phyloP scores from a whole-genome alignment of 1,140 invertebrate species.

The Drosophila prosaltans region DNA sequence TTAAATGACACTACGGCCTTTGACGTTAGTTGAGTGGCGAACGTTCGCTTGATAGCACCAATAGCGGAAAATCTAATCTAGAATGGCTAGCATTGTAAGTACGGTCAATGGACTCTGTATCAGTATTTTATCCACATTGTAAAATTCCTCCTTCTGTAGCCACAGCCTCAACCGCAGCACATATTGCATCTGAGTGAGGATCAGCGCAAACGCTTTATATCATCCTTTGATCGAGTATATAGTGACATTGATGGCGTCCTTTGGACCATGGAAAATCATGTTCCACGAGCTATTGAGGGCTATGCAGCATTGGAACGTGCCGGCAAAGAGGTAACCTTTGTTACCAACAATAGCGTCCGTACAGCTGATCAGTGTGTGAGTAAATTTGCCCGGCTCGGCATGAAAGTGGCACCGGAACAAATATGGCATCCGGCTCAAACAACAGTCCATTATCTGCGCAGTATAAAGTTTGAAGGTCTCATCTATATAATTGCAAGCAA shows the following conservation, averaged over 20 bases:
- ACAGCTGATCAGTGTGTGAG: constrained; percentile 74
- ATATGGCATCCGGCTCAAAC: constrained; percentile 82
- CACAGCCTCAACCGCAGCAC: constrained; percentile 40
- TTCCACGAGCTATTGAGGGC: constrained; percentile 84
- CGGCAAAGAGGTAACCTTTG: constrained; percentile 88
- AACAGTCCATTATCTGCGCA: constrained; percentile 83
- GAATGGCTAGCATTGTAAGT: constrained; percentile 7
- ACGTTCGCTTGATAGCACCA: neutral
- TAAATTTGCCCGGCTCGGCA: constrained; percentile 33
- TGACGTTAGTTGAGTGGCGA: neutral
- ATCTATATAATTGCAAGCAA: constrained; percentile 82
- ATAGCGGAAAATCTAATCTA: neutral
- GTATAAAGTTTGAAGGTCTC: constrained; percentile 82
- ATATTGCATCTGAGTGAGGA: constrained; percentile 49
- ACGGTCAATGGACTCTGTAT: neutral
- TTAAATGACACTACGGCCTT: neutral
- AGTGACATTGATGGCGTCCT: constrained; percentile 86
- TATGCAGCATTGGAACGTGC: constrained; percentile 84
- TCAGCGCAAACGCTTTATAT: constrained; percentile 75
- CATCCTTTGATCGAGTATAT: constrained; percentile 83
- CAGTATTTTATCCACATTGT: neutral
- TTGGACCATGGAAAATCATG: constrained; percentile 83
- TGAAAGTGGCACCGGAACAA: constrained; percentile 56
- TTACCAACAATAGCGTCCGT: constrained; percentile 88
- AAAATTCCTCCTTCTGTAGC: neutral